Evolutionary conservation across 92 coral and sea anemone species (phyloP).

Genomic region (Galaxea fascicularis): DNA sequence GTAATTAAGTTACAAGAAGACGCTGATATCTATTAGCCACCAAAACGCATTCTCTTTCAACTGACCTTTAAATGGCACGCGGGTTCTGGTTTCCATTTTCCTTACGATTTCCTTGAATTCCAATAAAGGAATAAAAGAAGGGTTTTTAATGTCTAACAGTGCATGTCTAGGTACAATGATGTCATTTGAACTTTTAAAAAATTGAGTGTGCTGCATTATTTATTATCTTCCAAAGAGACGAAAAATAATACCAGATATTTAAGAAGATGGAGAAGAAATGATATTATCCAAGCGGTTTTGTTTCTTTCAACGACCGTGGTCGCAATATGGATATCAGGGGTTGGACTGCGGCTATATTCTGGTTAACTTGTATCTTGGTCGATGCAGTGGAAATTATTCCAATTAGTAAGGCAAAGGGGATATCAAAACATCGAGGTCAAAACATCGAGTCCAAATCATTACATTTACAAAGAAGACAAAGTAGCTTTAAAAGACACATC

Average conservation of each 20-base stretch:
- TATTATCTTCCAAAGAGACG: not conserved
- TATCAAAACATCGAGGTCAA: not conserved
- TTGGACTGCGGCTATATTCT: constrained; percentile 4
- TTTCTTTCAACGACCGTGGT: not conserved
- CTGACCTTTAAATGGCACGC: too few species aligned
- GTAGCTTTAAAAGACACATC: not conserved
- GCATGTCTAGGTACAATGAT: constrained; percentile 40
- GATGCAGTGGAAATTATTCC: not conserved
- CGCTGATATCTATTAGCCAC: too few species aligned
- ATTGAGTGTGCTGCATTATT: constrained; percentile 32
- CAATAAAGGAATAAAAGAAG: too few species aligned
- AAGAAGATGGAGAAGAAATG: constrained; percentile 23
- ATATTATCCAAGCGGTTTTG: not conserved
- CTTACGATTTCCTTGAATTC: too few species aligned
- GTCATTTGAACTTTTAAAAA: constrained; percentile 25
- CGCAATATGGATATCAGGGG: constrained; percentile 17
- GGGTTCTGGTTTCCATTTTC: too few species aligned
- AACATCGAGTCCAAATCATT: not conserved
- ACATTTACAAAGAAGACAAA: constrained; percentile 10
- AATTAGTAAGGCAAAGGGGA: not conserved
- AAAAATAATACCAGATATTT: not conserved
- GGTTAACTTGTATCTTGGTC: not conserved
- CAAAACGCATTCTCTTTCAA: not conserved
- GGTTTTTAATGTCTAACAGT: not conserved
- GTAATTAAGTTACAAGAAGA: not conserved